phyloP scores from a whole-genome alignment of 2,113 vertebrate genomes.

The Tonatia bakeri region DNA sequence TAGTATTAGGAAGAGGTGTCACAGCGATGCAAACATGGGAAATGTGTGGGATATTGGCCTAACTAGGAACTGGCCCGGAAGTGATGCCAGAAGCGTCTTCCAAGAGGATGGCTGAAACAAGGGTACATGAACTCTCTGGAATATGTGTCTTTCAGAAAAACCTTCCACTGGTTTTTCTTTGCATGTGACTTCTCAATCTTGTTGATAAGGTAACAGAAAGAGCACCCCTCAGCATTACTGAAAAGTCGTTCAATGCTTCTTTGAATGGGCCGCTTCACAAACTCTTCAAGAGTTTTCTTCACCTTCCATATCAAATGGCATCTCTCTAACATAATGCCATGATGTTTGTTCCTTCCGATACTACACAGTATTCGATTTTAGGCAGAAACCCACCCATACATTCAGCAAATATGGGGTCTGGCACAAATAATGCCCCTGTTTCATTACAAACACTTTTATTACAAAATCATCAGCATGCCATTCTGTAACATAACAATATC shows the following conservation, averaged over 20 bases:
- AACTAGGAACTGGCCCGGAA: not conserved
- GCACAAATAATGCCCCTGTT: too few relatives aligned
- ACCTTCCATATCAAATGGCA: not conserved
- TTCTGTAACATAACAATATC: too few relatives aligned
- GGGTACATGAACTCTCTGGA: not conserved
- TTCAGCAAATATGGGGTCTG: not conserved
- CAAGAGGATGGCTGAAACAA: not conserved
- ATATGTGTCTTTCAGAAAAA: not conserved
- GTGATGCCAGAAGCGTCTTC: not conserved
- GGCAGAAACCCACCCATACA: not conserved
- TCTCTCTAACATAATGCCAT: not conserved
- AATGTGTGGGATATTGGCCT: not conserved
- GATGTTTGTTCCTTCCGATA: not conserved
- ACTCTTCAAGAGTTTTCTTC: not conserved
- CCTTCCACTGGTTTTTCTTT: not conserved
- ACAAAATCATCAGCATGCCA: too few relatives aligned
- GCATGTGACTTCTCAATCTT: not conserved
- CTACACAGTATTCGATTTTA: not conserved
- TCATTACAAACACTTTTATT: too few relatives aligned
- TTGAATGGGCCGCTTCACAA: not conserved
- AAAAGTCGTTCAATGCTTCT: not conserved
- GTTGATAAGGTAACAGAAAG: not conserved
- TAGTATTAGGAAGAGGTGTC: not conserved
- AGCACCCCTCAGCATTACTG: not conserved
- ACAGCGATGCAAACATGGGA: not conserved